Evolutionary conservation across 2,797 vertebrate species (phyloP).

Genomic region (Myiotriccus ornatus): DNA sequence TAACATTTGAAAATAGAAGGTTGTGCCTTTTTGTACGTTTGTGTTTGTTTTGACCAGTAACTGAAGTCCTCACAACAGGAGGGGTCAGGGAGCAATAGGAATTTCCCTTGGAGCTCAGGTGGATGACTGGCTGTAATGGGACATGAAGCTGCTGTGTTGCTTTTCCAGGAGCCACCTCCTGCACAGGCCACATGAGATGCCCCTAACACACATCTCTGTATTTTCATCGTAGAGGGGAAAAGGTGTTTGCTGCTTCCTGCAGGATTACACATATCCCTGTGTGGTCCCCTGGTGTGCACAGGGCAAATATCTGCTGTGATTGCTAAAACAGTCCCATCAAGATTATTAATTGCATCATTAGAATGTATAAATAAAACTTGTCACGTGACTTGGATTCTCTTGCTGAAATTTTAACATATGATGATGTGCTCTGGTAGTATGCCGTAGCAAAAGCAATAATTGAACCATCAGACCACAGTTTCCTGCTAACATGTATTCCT

Average conservation of each 20-base stretch:
- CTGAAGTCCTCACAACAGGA: not conserved
- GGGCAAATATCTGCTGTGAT: not conserved
- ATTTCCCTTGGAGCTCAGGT: conserved; percentile 12
- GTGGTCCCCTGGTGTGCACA: not conserved
- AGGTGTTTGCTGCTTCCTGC: not conserved
- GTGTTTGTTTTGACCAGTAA: not conserved
- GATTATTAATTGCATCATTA: conserved; percentile 36
- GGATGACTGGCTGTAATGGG: not conserved
- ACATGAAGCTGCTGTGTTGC: not conserved
- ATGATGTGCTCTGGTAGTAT: not conserved
- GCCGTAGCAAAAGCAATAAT: not conserved
- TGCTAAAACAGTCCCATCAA: conserved; percentile 42
- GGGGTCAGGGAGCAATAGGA: not conserved
- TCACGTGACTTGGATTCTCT: not conserved
- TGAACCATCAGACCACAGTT: not conserved
- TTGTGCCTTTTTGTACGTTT: not conserved
- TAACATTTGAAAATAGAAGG: not conserved
- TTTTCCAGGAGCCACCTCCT: not conserved
- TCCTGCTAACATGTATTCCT: not conserved
- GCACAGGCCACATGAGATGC: not conserved
- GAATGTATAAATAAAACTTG: conserved; percentile 8
- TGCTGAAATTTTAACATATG: conserved; percentile 21
- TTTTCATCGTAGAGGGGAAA: not conserved
- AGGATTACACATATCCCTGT: not conserved
- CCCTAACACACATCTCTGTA: not conserved